Evolutionary conservation across 2,797 vertebrate species (phyloP), one percentile per base, ranked within the genome.

Genomic region (Rhadinocentrus ornatus): DNA sequence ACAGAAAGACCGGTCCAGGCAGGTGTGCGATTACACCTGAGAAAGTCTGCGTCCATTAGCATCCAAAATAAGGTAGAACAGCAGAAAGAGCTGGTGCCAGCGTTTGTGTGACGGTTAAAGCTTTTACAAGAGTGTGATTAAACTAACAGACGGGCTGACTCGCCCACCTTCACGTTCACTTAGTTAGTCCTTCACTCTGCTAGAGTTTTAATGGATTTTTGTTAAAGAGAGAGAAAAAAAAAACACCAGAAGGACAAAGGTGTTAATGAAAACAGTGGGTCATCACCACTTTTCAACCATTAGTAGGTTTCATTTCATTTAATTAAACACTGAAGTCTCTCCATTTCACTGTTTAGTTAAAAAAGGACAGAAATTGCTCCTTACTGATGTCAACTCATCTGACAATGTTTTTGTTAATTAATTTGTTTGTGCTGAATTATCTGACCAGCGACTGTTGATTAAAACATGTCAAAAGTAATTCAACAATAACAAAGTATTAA

Each of bases 101-200:
- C 24, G 59, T 63, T 59, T 60, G 41, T 50, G 1, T 62, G 39
- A 56, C 54, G 58, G 56, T 59, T 32, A 62, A 62, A 77, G 68
- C 78, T 81, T 81, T 81, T 75, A 71, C 60, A 67, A 11, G 39
- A 32, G 37, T 54, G 53, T 41, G 29, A 72, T 48, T 66, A 56
- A 69, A 50, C 41, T 8, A 62, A 32, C 65, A 55, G 63, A 56
- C 32, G 46, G 52, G 53, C 67, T 78, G 82, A 79, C 57, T 80
- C 81, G 78, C 54, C 79, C 74, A 22, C 81, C 71, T 64, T 67
- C 77, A 65, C 24, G 39, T 34, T 50, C 32, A 61, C 67, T 73
- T 69, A 52, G 39, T 68, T 63, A 66, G 22, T 41, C 57, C 63
- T 48, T 57, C 48, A 70, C 4, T 57, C 46, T 46, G 63, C 66